Conservation (phyloP, 30 jellyfish, hydroid and myxozoan species). For the Cassiopea andromeda region DNA sequence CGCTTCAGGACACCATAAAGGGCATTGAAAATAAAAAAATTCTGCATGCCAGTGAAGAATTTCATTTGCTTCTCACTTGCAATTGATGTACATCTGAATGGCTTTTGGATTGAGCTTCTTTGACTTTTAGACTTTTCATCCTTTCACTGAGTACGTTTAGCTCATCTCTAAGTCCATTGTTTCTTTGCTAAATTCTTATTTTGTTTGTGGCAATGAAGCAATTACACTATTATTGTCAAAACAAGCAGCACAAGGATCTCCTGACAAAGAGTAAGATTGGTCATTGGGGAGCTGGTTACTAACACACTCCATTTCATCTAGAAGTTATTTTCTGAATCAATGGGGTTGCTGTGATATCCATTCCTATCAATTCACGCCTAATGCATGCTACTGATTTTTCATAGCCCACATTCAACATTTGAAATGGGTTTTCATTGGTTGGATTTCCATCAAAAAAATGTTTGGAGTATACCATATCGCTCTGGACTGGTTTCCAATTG, state of each 20-base stretch:
- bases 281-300: neutral
- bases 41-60: neutral
- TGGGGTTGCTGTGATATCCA: neutral
- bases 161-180: neutral
- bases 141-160: neutral
- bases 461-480: conserved; percentile 36
- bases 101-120: neutral
- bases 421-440: conserved; percentile 8
- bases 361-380: conserved; percentile 2
- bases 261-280: neutral
- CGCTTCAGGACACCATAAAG: neutral
- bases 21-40: too few relatives aligned
- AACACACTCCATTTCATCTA: neutral
- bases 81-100: conserved; percentile 11
- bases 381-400: neutral
- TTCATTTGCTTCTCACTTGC: conserved; percentile 1
- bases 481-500: conserved; percentile 32
- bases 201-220: neutral
- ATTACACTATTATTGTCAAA: conserved; percentile 3
- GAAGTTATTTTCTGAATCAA: neutral
- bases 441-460: conserved; percentile 38
- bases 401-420: conserved; percentile 6
- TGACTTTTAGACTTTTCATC: neutral
- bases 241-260: conserved; percentile 25
- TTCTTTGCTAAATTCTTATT: neutral